phyloP scores from a whole-genome alignment of 1,140 invertebrate species.

The Bombus confusus region DNA sequence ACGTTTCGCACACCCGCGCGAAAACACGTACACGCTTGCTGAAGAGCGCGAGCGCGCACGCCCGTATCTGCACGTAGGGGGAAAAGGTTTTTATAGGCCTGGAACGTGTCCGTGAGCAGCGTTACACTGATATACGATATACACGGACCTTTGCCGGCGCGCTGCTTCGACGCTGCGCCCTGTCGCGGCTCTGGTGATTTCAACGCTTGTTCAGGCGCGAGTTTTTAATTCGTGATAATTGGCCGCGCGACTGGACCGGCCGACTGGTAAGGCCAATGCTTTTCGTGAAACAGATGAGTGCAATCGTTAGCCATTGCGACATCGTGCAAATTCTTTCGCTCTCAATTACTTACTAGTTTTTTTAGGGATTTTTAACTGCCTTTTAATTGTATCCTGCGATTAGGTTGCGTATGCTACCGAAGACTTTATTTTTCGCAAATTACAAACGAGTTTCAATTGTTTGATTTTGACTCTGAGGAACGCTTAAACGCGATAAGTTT shows the following conservation, averaged over 20 bases:
- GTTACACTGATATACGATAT: conserved; percentile 28
- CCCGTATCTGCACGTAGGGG: background rate
- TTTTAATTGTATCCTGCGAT: background rate
- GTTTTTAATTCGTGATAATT: conserved; percentile 14
- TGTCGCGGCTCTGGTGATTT: conserved; percentile 17
- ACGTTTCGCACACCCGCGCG: conserved; percentile 41
- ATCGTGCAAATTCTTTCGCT: background rate
- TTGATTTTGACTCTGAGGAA: too few species aligned
- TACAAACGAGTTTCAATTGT: background rate
- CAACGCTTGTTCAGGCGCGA: conserved; percentile 26
- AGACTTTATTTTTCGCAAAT: background rate
- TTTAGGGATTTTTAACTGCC: too few species aligned
- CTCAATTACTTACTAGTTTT: background rate
- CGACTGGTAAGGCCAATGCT: background rate
- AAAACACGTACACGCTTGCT: conserved; percentile 28
- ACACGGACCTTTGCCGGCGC: background rate
- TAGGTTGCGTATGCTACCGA: too few species aligned
- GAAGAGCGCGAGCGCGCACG: background rate
- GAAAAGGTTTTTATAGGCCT: conserved; percentile 34
- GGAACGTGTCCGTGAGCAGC: conserved; percentile 32
- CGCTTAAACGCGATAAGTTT: background rate
- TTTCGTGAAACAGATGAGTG: background rate
- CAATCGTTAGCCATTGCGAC: too few species aligned
- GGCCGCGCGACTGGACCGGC: background rate
- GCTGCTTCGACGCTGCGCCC: background rate